Base-by-base conservation (phyloP, 2,888 invertebrate genomes). In the Anodontia alba region DNA sequence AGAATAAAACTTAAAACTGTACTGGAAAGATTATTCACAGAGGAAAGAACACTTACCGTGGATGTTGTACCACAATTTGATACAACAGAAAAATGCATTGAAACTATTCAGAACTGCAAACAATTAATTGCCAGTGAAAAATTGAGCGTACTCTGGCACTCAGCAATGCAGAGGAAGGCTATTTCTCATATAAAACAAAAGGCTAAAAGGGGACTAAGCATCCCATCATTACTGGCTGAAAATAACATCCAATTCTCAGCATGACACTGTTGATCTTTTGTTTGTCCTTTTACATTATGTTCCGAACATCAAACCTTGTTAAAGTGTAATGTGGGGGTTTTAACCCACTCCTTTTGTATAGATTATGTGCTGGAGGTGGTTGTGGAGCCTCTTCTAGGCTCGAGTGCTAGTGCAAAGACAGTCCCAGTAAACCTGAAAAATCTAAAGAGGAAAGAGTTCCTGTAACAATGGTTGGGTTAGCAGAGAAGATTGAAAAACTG, bases 281-380 rank as follows among this genome's bases (percentile, higher is more conserved):
- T 54, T 54, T 54, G 23, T 54, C 54, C 23, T 54, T 54, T 54
- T 54, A 54, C 54, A 54, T 54, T 54, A 54, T 54, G 54, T 23
- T 54, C 54, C 23, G 54, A 54, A 54, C 54, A 46, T 26, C 23
- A 54, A 26, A 54, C 54, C 23, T 54, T 23, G 23, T 54, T 54
- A 54, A 54, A 54, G 26, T 54, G 54, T 26, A 54, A n/a, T 54
- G 54, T 26, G 26, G 23, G 54, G 5, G 17, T 49, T 49, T 49
- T n/a, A n/a, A n/a, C n/a, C n/a, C n/a, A n/a, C n/a, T n/a, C n/a
- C n/a, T n/a, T n/a, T n/a, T n/a, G n/a, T n/a, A n/a, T n/a, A n/a
- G n/a, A n/a, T n/a, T n/a, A n/a, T n/a, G n/a, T n/a, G n/a, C n/a
- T n/a, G n/a, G n/a, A n/a, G n/a, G n/a, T n/a, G n/a, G n/a, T n/a